Conservation (phyloP, 1,140 invertebrate genomes). For the Copidosoma floridanum region DNA sequence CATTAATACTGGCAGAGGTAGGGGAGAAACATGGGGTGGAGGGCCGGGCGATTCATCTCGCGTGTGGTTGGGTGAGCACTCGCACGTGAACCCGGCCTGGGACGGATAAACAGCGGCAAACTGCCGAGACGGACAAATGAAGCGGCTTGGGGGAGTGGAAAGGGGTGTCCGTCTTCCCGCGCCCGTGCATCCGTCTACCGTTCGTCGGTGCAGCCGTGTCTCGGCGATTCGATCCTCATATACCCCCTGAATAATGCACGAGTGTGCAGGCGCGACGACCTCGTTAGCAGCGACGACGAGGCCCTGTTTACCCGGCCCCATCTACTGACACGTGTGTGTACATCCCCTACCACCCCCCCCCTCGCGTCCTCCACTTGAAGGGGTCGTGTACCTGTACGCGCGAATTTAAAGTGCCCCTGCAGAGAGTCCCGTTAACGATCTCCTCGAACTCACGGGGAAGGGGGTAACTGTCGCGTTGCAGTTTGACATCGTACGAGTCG, state of each 20-base stretch:
- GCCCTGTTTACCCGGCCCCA: neutral
- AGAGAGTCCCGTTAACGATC: neutral
- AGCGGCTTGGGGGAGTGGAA: too few species aligned
- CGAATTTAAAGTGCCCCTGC: neutral
- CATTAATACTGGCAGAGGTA: conserved; percentile 34
- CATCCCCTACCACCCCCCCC: too few species aligned
- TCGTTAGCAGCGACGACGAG: neutral
- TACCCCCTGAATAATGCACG: conserved; percentile 8
- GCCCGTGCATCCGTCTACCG: too few species aligned
- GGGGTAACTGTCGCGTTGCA: too few species aligned
- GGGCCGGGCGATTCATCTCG: too few species aligned
- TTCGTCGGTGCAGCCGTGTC: neutral
- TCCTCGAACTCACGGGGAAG: too few species aligned
- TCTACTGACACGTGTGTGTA: too few species aligned
- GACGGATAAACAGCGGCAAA: neutral
- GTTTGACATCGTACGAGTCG: too few species aligned
- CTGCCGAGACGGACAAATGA: neutral
- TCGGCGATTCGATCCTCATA: neutral
- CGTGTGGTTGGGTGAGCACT: too few species aligned
- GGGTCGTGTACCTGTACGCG: neutral
- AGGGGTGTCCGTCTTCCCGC: too few species aligned
- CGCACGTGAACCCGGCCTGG: neutral
- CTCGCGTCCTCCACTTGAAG: too few species aligned
- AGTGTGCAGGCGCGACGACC: neutral
- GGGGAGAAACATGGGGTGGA: too few species aligned